These are phyloP conservation scores for Coptotermes formosanus DNA, from an alignment of 1,140 invertebrate genomes.

Conservation along the genomic window DNA sequence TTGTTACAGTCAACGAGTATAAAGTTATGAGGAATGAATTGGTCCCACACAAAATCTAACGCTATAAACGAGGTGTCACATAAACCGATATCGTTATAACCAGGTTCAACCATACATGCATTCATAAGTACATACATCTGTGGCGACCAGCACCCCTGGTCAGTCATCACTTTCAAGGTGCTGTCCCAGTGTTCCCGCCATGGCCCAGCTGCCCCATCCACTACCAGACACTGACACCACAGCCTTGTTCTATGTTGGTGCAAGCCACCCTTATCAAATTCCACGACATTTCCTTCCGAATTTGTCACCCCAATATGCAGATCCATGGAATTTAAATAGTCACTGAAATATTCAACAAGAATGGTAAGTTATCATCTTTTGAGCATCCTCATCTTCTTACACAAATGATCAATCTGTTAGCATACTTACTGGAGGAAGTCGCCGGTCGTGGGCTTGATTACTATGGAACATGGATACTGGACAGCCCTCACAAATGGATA, in stretches of 20 bases:
- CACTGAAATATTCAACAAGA: slow-evolving; percentile 49
- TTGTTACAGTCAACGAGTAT: no score
- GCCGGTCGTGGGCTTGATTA: slow-evolving; percentile 75
- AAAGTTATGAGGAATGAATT: no score
- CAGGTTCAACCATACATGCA: no score
- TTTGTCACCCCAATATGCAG: slow-evolving; percentile 80
- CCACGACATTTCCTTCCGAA: slow-evolving; percentile 68
- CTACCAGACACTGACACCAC: slow-evolving; percentile 70
- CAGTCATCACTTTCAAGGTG: slow-evolving; percentile 62
- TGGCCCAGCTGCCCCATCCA: slow-evolving; percentile 55
- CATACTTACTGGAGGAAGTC: slow-evolving; percentile 75
- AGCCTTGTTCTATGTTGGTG: slow-evolving; percentile 51
- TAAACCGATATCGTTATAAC: no score
- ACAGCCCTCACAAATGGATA: slow-evolving; percentile 74
- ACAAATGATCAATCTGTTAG: not conserved
- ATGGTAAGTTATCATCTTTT: not conserved
- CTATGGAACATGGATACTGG: slow-evolving; percentile 68
- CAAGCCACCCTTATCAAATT: slow-evolving; percentile 73
- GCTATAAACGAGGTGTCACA: no score
- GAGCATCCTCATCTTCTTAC: not conserved
- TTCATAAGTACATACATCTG: slow-evolving; percentile 46
- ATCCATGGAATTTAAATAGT: slow-evolving; percentile 75
- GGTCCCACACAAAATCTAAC: no score
- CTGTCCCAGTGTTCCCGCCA: slow-evolving; percentile 76
- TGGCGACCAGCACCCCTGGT: slow-evolving; percentile 62